Base-by-base conservation (phyloP, 2,888 invertebrate species). In the Orchestes rusci region DNA sequence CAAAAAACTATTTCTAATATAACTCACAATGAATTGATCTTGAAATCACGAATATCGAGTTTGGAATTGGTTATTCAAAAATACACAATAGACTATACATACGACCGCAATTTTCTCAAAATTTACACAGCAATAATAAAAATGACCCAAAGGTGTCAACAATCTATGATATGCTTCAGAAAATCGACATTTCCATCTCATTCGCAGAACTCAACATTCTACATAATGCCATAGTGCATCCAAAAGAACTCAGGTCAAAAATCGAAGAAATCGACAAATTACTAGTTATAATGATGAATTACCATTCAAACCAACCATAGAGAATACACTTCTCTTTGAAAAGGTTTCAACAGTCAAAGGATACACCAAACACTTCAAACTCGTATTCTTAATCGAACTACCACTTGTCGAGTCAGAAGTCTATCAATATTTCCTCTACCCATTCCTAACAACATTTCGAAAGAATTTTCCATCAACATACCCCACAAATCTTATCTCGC, bases 1-100 rank as follows among this genome's bases (percentile, higher is more conserved):
- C 7, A 36, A 20, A 13, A 20, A 20, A 36, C 20, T n/a, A 36
- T 36, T 7, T 36, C 36, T 4, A 36, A 36, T 20, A 20, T 36
- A n/a, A 36, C 36, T 10, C 23, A 36, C 13, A 36, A 36, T 13
- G 38, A 38, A 28, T 16, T 4, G 3, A 38, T 28, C 5, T 28
- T 38, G 16, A 38, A 29, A 13, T 7, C 28, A 8, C 27, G 38
- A 8, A 38, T 38, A 10, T 29, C 16, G 16, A 15, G 29, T 28
- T 10, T 38, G 4, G 29, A 38, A 38, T 4, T 20, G 15, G 5
- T 10, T 7, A 36, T 20, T n/a, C n/a, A n/a, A n/a, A n/a, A n/a
- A n/a, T n/a, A n/a, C n/a, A n/a, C n/a, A n/a, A n/a, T n/a, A n/a
- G n/a, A n/a, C n/a, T n/a, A n/a, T n/a, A n/a, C n/a, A n/a, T n/a